Evolutionary conservation across 2,797 vertebrate species (phyloP), one percentile per base, ranked within the genome.

Genomic region (Enteromius radiatus): DNA sequence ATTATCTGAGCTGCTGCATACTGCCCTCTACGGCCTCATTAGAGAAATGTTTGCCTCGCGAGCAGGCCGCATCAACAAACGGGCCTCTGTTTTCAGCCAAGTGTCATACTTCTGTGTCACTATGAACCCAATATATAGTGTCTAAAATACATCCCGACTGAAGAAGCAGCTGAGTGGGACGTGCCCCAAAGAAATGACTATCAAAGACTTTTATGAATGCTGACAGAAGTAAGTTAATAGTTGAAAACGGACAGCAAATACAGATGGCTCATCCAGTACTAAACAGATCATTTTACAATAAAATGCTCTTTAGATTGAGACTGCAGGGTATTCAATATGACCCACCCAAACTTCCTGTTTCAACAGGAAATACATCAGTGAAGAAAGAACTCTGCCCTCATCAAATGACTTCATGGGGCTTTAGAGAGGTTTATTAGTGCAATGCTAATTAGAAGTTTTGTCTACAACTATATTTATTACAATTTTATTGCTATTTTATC

Each of bases 31-130:
- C 91, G 92, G 92, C 93, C 94, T 96, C 95, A 96, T 96, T 97
- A 97, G 95, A 94, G 95, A 95, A 96, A 96, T 96, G 94, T 96
- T 97, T 97, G 95, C 96, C 95, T 92, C 93, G 38, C 88, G 77
- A 87, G 94, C 94, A 93, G 89, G 91, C 91, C 91, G 61, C 59
- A 93, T 93, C 93, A 93, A 94, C 91, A 94, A 95, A 87, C 23
- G 10, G 23, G 6, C 63, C 74, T 77, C 45, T 81, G 68, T 80
- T 67, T 70, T 36, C 28, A 65, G 54, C 74, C 45, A 78, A 59
- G 71, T 17, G 56, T 23, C 49, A 77, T 69, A 54, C 82, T 69
- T 84, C 12, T 80, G 15, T 71, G 47, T 80, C 26, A 36, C 77
- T 61, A 68, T 47, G 45, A 76, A 56, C 26, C 36, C 10, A 23